Base-by-base conservation (phyloP, 2,113 vertebrate species). In the Bungarus multicinctus region DNA sequence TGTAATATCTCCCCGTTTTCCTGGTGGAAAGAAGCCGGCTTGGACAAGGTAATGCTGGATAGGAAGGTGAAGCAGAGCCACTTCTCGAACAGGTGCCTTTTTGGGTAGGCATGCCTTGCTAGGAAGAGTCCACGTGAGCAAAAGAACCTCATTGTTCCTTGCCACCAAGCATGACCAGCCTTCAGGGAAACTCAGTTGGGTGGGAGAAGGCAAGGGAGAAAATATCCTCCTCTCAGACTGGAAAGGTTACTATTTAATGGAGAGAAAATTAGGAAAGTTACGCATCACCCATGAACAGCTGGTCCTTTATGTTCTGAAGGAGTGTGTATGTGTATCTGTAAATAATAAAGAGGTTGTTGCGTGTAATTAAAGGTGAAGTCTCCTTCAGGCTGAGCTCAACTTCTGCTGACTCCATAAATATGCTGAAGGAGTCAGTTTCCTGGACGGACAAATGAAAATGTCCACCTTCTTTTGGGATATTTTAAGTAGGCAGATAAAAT, bases 201-300 rank as follows among this genome's bases (percentile, higher is more conserved):
- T 91, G 94, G 94, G 96, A 96, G 95, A 94, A 95, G 90, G 89
- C 91, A 95, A 95, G 91, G 92, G 90, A 95, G 94, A 96, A 96
- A 96, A 95, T 95, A 94, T 95, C 95, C 96, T 96, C 95, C 96
- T 96, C 95, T 97, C 96, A 94, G 95, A 95, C 95, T 95, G 85
- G 94, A 93, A 95, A 52, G 94, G 96, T 96, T 97, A 96, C 95
- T 96, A 95, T 95, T 97, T 97, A 97, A 97, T 97, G 96, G 93
- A 96, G 95, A 96, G 93, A 96, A 93, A 39, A 81, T 81, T 85
- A 89, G 92, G 74, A 57, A 39, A 81, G 47, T 92, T 81, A 87
- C 22, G 22, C 27, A 87, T 74, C 57, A 47, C 47, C 93, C 93
- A 81, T 47, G 34, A 96, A 92, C 47, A 93, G 90, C 87, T 94